Percentiles rank a stretch among this genome's conserved stretches.
These are phyloP conservation scores for Gymnocephalus cernua DNA, from an alignment of 2,113 vertebrate species.

Conservation along the genomic window DNA sequence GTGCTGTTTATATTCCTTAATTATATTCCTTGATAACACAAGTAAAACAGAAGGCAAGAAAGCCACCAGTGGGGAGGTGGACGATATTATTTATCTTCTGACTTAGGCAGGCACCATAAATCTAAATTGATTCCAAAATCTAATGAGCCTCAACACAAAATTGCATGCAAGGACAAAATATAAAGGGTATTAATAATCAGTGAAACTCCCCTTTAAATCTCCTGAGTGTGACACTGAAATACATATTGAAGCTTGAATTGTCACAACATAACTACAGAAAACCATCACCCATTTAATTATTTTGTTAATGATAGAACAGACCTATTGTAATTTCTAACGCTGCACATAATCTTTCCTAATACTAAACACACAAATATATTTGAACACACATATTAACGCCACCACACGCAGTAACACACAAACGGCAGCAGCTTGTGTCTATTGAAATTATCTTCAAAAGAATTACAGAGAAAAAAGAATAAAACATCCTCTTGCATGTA, in stretches of 20 bases:
- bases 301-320: background rate
- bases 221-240: background rate
- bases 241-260: background rate
- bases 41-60: background rate
- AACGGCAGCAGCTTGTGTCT: conserved; percentile 2
- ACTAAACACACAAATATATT: background rate
- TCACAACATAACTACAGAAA: background rate
- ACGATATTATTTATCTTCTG: background rate
- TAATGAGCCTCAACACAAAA: conserved; percentile 1
- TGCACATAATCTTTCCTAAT: background rate
- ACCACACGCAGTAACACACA: background rate
- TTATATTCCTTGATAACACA: background rate
- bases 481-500: conserved; percentile 12
- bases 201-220: background rate
- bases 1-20: background rate
- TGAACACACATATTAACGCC: background rate
- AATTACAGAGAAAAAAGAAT: conserved; percentile 1
- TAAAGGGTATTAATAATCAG: background rate
- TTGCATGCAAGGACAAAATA: background rate
- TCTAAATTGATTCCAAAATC: conserved; percentile 5
- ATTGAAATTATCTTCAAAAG: conserved; percentile 23
- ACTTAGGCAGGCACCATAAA: background rate
- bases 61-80: background rate
- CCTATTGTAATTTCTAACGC: background rate
- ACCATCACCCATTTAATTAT: background rate